A percentile compares a stretch with the other conserved stretches of the same genome.
These are phyloP conservation scores for Daktulosphaira vitifoliae DNA, from an alignment of 1,140 invertebrate genomes.

Conservation along the genomic window DNA sequence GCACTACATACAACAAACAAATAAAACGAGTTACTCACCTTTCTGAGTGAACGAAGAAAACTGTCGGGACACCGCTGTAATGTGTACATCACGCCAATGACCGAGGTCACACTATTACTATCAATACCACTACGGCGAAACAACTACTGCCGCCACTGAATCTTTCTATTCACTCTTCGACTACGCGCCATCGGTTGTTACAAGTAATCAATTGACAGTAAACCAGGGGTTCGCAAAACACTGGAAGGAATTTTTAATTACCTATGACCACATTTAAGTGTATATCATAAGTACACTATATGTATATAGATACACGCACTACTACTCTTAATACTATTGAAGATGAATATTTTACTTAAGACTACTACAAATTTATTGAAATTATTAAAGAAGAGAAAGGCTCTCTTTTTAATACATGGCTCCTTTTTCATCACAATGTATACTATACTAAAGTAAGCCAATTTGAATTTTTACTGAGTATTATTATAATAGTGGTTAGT, in stretches of 20 bases:
- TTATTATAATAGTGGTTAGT: too few relatives aligned
- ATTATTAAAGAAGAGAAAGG: too few relatives aligned
- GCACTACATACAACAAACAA: background rate
- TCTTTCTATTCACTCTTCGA: background rate
- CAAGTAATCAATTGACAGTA: constrained; percentile 19
- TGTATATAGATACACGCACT: too few relatives aligned
- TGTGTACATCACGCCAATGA: constrained; percentile 29
- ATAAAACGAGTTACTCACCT: background rate
- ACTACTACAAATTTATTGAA: too few relatives aligned
- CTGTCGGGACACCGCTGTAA: constrained; percentile 8
- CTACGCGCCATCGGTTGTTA: constrained; percentile 1
- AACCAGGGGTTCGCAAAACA: constrained; percentile 24
- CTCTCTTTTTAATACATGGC: too few relatives aligned
- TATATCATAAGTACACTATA: too few relatives aligned
- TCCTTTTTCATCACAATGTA: too few relatives aligned
- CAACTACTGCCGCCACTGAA: background rate
- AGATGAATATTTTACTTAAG: too few relatives aligned
- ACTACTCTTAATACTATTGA: too few relatives aligned
- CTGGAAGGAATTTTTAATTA: background rate
- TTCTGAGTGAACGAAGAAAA: constrained; percentile 1
- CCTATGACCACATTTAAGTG: too few relatives aligned
- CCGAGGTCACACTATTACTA: background rate
- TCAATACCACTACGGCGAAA: background rate
- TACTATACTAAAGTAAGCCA: too few relatives aligned
- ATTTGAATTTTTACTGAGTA: too few relatives aligned